Conservation (phyloP, 2,888 invertebrate species). For the Autographa gamma region DNA sequence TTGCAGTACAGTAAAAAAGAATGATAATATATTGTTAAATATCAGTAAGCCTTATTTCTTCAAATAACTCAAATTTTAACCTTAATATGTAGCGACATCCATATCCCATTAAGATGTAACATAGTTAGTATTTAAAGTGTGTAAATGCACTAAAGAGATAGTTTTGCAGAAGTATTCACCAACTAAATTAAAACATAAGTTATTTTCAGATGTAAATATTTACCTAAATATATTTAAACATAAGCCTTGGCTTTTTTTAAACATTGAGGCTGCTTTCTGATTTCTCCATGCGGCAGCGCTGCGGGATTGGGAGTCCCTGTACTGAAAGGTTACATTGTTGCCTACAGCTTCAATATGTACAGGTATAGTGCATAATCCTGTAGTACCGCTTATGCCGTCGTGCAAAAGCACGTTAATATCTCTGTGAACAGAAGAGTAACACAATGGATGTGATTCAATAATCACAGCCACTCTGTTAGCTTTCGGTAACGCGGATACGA, state of each 20-base stretch:
- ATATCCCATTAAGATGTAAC: neutral
- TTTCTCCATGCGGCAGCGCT: neutral
- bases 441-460: too few relatives aligned
- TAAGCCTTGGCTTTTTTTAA: neutral
- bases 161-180: neutral
- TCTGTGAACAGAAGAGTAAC: too few relatives aligned
- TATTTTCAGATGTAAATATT: constrained; percentile 1
- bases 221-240: neutral
- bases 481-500: too few relatives aligned
- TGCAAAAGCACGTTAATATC: too few relatives aligned
- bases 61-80: neutral
- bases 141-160: neutral
- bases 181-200: neutral
- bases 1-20: constrained; percentile 1
- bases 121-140: neutral
- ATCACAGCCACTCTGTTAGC: too few relatives aligned
- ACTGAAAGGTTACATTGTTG: too few relatives aligned
- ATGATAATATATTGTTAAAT: constrained; percentile 2
- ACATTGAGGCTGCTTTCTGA: neutral
- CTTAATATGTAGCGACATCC: neutral
- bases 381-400: too few relatives aligned
- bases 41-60: constrained; percentile 5
- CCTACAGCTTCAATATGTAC: too few relatives aligned
- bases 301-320: too few relatives aligned
- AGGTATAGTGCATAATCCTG: too few relatives aligned